Conservation (phyloP, 2,797 vertebrate species). For the Otolemur crassicaudatus region DNA sequence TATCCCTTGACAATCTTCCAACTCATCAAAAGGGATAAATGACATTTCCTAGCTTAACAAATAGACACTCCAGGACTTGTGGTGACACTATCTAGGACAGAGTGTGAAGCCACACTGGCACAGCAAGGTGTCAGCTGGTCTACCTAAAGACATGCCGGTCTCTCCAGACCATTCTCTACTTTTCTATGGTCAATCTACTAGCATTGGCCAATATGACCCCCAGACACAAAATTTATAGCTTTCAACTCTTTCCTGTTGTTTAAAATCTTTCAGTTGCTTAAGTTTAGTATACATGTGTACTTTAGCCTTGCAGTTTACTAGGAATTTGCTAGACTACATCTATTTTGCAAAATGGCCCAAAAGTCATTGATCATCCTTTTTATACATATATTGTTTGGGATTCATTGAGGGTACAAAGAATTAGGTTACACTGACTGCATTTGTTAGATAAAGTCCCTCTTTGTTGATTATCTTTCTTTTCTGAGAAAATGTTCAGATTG, state of each 20-base stretch:
- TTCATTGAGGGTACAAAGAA: no score
- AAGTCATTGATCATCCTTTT: background rate
- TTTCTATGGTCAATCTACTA: background rate
- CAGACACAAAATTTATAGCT: slow-evolving; percentile 4
- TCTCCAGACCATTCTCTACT: background rate
- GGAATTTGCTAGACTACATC: background rate
- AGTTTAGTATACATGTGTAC: background rate
- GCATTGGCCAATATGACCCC: background rate
- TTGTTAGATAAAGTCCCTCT: no score
- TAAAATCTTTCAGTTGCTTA: background rate
- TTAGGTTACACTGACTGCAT: no score
- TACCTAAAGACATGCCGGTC: background rate
- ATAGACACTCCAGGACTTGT: background rate
- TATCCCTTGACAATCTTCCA: slow-evolving; percentile 37
- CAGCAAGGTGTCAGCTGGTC: background rate
- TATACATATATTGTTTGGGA: no score
- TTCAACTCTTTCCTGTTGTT: background rate
- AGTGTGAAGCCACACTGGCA: background rate
- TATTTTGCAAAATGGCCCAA: background rate
- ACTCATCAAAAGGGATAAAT: background rate
- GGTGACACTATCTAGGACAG: background rate
- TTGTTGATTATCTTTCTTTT: background rate
- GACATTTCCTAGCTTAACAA: background rate
- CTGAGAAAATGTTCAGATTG: background rate
- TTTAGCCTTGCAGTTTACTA: background rate